These are phyloP conservation scores for Datnioides undecimradiatus DNA, from an alignment of 2,113 vertebrate species.

Conservation along the genomic window DNA sequence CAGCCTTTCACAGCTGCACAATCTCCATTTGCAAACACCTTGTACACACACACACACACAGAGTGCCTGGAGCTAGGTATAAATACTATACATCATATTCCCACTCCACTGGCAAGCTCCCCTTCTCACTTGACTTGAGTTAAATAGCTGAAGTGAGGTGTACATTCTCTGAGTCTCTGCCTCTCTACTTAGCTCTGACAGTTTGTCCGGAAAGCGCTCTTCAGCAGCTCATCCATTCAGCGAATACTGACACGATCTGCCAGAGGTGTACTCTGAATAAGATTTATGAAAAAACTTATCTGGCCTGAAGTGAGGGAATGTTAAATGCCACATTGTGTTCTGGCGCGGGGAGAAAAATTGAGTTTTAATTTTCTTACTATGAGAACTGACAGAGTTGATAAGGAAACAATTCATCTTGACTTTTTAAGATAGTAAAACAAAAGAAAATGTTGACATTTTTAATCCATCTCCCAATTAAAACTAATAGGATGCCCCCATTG, in stretches of 20 bases:
- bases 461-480: not conserved
- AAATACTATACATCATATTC: slow-evolving; percentile 80
- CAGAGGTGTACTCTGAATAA: slow-evolving; percentile 68
- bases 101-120: slow-evolving; percentile 68
- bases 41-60: slow-evolving; percentile 40
- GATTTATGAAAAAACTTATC: slow-evolving; percentile 72
- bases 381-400: slow-evolving; percentile 1
- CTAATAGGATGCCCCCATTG: not conserved
- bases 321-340: slow-evolving; percentile 45
- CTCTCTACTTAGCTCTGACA: slow-evolving; percentile 73
- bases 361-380: not conserved
- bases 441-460: not conserved
- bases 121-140: slow-evolving; percentile 72
- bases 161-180: slow-evolving; percentile 59
- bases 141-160: slow-evolving; percentile 76
- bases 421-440: slow-evolving; percentile 15
- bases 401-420: slow-evolving; percentile 1
- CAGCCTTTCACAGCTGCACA: slow-evolving; percentile 76
- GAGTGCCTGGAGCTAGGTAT: slow-evolving; percentile 62
- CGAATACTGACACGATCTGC: slow-evolving; percentile 61
- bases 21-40: slow-evolving; percentile 78
- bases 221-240: slow-evolving; percentile 76
- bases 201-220: slow-evolving; percentile 71
- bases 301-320: slow-evolving; percentile 44
- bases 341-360: not conserved